Conservation (phyloP, 2,888 invertebrate species). For the Aporophyla lueneburgensis region DNA sequence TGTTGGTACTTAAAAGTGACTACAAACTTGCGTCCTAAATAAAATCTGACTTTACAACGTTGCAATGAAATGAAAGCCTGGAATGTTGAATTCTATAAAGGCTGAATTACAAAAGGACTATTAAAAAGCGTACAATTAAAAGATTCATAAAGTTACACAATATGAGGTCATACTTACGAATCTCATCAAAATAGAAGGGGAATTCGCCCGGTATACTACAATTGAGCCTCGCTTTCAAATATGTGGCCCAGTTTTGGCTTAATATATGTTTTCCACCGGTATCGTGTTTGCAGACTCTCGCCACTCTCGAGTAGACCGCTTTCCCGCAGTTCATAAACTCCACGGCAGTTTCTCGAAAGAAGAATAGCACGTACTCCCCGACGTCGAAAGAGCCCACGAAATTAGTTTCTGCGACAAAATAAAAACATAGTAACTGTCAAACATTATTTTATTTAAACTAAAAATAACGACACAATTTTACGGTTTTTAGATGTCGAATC, state of each 20-base stretch:
- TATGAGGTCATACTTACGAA: slow-evolving; percentile 88
- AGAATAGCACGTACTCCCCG: slow-evolving; percentile 93
- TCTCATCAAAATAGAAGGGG: slow-evolving; percentile 94
- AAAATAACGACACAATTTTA: slow-evolving; percentile 30
- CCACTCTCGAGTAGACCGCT: slow-evolving; percentile 93
- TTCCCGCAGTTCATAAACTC: slow-evolving; percentile 93
- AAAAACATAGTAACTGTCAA: slow-evolving; percentile 28
- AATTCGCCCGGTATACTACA: slow-evolving; percentile 94
- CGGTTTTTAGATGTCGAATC: slow-evolving; percentile 38
- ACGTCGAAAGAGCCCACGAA: slow-evolving; percentile 94
- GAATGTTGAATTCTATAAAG: slow-evolving; percentile 44
- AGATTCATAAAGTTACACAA: slow-evolving; percentile 31
- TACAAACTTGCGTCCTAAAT: slow-evolving; percentile 57
- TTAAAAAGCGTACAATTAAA: slow-evolving; percentile 31
- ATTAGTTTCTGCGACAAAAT: slow-evolving; percentile 92
- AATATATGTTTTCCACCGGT: slow-evolving; percentile 92
- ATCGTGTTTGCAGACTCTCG: slow-evolving; percentile 93
- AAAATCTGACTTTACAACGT: slow-evolving; percentile 56
- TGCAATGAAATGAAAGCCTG: slow-evolving; percentile 52
- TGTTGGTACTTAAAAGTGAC: slow-evolving; percentile 57
- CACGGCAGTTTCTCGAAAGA: slow-evolving; percentile 93
- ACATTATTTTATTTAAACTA: slow-evolving; percentile 23
- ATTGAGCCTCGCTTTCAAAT: slow-evolving; percentile 92
- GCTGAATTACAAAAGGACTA: slow-evolving; percentile 31
- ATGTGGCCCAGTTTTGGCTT: slow-evolving; percentile 93